phyloP scores from a whole-genome alignment of 2,888 invertebrate genomes.

The Agriopis aurantiaria region DNA sequence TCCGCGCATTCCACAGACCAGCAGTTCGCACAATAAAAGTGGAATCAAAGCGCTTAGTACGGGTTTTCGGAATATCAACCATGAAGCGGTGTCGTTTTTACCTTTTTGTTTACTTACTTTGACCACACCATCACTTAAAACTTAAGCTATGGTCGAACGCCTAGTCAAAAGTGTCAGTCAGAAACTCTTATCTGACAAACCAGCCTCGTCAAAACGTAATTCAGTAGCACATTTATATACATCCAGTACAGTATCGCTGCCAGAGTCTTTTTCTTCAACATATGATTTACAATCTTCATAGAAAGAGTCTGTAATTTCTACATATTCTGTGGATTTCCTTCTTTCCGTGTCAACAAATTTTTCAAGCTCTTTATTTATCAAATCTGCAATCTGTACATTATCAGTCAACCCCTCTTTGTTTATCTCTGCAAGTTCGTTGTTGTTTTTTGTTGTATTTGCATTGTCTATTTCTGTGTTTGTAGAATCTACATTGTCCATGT shows the following conservation, averaged over 20 bases:
- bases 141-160: too few relatives aligned
- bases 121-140: too few relatives aligned
- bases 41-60: too few relatives aligned
- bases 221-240: conserved; percentile 1
- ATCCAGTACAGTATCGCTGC: not conserved
- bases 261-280: not conserved
- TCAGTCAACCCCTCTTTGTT: not conserved
- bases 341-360: not conserved
- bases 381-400: not conserved
- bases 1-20: too few relatives aligned
- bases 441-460: not conserved
- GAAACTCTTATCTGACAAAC: conserved; percentile 1
- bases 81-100: too few relatives aligned
- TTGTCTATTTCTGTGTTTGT: not conserved
- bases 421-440: not conserved
- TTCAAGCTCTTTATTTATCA: not conserved
- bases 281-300: not conserved
- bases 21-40: too few relatives aligned
- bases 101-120: too few relatives aligned
- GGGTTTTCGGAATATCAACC: too few relatives aligned
- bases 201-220: not conserved
- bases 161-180: not conserved
- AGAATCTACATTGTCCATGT: not conserved
- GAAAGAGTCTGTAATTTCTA: not conserved
- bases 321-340: not conserved